A percentile compares a stretch with the other conserved stretches of the same genome.
Conservation (phyloP, 2,888 invertebrate genomes). For the Anoncus sp. region DNA sequence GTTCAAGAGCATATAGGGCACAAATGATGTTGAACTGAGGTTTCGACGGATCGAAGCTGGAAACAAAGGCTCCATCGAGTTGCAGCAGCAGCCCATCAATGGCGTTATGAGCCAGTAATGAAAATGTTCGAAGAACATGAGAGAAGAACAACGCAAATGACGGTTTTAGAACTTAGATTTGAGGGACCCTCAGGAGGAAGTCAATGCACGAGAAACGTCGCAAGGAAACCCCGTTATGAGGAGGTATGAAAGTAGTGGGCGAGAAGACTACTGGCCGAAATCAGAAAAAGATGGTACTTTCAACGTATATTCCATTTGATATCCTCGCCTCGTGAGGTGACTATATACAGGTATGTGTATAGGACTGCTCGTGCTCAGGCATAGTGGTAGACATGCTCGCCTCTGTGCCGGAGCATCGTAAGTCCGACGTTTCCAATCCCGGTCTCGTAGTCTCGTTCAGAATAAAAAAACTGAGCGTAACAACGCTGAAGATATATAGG, state of each 20-base stretch:
- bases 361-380: no score
- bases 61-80: slow-evolving; percentile 37
- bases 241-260: not conserved
- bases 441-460: no score
- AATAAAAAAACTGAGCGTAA: no score
- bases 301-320: no score
- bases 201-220: not conserved
- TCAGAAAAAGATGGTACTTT: no score
- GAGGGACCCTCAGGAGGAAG: not conserved
- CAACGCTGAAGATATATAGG: no score
- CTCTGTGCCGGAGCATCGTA: no score
- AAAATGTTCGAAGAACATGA: slow-evolving; percentile 56
- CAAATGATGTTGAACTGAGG: slow-evolving; percentile 47
- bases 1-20: slow-evolving; percentile 3
- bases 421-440: no score
- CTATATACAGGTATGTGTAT: no score
- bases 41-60: slow-evolving; percentile 60
- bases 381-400: no score
- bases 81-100: slow-evolving; percentile 10
- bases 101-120: slow-evolving; percentile 62
- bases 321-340: no score
- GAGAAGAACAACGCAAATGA: slow-evolving; percentile 1
- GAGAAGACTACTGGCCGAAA: not conserved
- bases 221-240: not conserved
- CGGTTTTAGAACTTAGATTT: not conserved